Base-by-base conservation (phyloP, 2,888 invertebrate species). In the Theodoxus fluviatilis region DNA sequence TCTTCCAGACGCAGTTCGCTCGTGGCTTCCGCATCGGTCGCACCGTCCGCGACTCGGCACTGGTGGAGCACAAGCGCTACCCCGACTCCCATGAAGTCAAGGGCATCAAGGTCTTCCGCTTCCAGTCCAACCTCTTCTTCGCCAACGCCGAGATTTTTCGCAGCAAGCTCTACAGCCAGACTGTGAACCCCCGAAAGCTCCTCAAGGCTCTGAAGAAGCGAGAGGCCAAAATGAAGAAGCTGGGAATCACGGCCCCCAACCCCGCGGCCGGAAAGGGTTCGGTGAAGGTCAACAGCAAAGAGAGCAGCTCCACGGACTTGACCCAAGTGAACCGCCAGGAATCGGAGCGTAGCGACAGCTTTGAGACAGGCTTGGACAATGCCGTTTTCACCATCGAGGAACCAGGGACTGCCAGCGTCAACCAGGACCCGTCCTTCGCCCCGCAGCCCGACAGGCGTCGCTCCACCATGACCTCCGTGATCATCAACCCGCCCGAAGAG, bases 121-220 rank as follows among this genome's bases (percentile, higher is more conserved):
- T 81, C 73, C 80, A 84, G 38, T 79, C 81, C 0, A 78, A 79
- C 37, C 71, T 85, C 28, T 84, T 80, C 73, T 85, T 82, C 65
- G 84, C 81, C 6, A 85, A 80, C 68, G 81, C 81, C 1, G 84
- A 85, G 70, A 79, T 79, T 28, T 85, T 85, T 75, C 76, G 83
- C 33, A 76, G 73, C 59, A 73, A 79, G 7, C 72, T 85, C 47
- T 84, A 82, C 70, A 73, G 74, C 31, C 68, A 73, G 7, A 83
- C 84, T 0, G 76, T 82, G 6, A 80, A 83, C 67, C 82, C 84
- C 1, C 73, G 79, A 63, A 80, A 80, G 68, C 67, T 78, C 6
- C 71, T 81, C 52, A 80, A 80, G 71, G 75, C 76, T 47, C 67
- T 80, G 31, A 78, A 79, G 68, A 81, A 81, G 38, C 76, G 77